phyloP scores from a whole-genome alignment of 2,113 vertebrate genomes.

The Emydura subglobosa region DNA sequence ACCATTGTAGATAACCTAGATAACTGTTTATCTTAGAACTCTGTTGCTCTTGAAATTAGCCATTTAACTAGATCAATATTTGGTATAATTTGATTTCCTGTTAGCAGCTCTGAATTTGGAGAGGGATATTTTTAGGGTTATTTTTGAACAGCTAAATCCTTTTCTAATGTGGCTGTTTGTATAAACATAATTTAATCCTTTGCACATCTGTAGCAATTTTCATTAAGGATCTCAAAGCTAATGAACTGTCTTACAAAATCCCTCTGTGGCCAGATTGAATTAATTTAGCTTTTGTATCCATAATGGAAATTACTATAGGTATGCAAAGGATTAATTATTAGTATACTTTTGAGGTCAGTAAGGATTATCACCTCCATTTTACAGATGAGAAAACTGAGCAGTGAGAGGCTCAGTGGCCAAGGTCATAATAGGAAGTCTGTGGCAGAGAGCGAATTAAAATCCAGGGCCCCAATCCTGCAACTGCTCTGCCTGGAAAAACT shows the following conservation, averaged over 20 bases:
- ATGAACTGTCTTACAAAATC: conserved; percentile 60
- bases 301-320: conserved; percentile 42
- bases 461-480: not conserved
- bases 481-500: not conserved
- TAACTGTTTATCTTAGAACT: conserved; percentile 17
- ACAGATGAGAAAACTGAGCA: conserved; percentile 33
- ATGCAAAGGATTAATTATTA: conserved; percentile 38
- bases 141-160: conserved; percentile 56
- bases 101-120: not conserved
- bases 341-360: conserved; percentile 15
- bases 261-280: conserved; percentile 41
- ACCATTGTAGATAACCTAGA: conserved; percentile 39
- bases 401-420: not conserved
- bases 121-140: conserved; percentile 37
- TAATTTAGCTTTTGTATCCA: conserved; percentile 59
- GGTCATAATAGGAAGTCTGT: not conserved
- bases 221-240: conserved; percentile 46
- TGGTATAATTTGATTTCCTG: not conserved
- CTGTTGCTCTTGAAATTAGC: not conserved
- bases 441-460: not conserved
- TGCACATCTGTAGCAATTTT: conserved; percentile 50
- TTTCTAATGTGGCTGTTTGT: conserved; percentile 66
- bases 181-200: conserved; percentile 51
- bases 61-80: conserved; percentile 35
- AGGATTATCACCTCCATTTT: conserved; percentile 31